phyloP scores from a whole-genome alignment of 1,140 invertebrate species.

The Drosophila tsacasi region DNA sequence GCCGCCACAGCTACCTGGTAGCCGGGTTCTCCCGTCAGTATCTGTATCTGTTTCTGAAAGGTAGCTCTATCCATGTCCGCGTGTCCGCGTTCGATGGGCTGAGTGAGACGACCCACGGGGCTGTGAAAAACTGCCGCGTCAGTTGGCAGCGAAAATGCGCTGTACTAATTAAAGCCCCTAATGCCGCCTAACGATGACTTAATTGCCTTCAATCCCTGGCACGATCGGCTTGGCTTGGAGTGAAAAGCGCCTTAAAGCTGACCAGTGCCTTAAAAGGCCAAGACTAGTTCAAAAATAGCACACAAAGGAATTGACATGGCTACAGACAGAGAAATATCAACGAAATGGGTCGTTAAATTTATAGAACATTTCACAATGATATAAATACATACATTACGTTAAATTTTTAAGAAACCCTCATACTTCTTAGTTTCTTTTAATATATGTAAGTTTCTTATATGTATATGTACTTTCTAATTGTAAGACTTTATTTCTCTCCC shows the following conservation, averaged over 20 bases:
- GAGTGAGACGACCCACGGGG: conserved; percentile 32
- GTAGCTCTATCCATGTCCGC: conserved; percentile 5
- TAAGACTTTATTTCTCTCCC: conserved; percentile 3
- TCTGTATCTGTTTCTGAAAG: conserved; percentile 18
- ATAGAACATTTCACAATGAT: neutral
- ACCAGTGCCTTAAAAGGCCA: conserved; percentile 46
- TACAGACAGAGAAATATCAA: conserved; percentile 7
- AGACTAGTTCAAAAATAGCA: conserved; percentile 52
- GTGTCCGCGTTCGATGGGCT: conserved; percentile 16
- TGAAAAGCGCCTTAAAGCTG: conserved; percentile 35
- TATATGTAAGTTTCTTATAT: too few species aligned
- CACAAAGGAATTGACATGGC: conserved; percentile 48
- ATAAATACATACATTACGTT: too few species aligned
- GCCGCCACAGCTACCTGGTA: conserved; percentile 37
- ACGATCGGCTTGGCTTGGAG: conserved; percentile 13
- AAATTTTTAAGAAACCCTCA: neutral
- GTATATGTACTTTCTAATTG: too few species aligned
- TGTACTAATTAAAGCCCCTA: conserved; percentile 64
- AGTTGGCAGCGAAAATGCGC: conserved; percentile 32
- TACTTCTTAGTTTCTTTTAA: too few species aligned
- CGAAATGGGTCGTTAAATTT: conserved; percentile 18
- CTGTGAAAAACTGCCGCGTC: conserved; percentile 57
- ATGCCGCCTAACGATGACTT: conserved; percentile 73
- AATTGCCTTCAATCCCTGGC: conserved; percentile 58
- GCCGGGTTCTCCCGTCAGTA: conserved; percentile 4